Percentiles rank a stretch among this genome's conserved stretches.
These are phyloP conservation scores for Panthera leo DNA, from an alignment of 2,113 vertebrate species.

Conservation along the genomic window DNA sequence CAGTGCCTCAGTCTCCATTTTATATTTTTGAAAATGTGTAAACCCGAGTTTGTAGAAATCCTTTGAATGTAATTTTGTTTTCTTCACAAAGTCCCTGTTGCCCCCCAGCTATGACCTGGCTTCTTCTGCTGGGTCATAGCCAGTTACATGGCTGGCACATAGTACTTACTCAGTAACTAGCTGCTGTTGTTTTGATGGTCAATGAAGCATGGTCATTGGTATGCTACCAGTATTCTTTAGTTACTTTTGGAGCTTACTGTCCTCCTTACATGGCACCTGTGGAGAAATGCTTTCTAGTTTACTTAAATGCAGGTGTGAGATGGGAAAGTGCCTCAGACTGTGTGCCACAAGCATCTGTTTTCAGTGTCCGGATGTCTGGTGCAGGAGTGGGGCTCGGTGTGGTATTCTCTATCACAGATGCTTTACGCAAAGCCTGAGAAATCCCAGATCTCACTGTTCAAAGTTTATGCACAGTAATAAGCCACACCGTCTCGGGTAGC, in stretches of 20 bases:
- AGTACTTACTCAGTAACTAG: neutral
- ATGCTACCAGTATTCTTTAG: neutral
- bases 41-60: neutral
- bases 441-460: neutral
- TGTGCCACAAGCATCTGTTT: neutral
- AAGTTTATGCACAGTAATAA: neutral
- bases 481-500: neutral
- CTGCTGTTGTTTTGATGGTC: neutral
- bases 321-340: neutral
- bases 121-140: neutral
- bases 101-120: neutral
- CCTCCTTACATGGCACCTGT: neutral
- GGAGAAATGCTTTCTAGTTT: neutral
- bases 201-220: neutral
- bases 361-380: neutral
- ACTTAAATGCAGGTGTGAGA: neutral
- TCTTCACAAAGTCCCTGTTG: neutral
- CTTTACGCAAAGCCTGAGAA: neutral
- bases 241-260: neutral
- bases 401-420: neutral
- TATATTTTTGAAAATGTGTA: conserved; percentile 23
- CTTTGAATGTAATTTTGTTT: conserved; percentile 21
- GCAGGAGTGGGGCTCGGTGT: neutral
- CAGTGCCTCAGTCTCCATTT: neutral
- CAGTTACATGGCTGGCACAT: neutral